Percentiles rank a stretch among this genome's conserved stretches.
Conservation (phyloP, 2,797 vertebrate genomes). For the Squalus acanthias region DNA sequence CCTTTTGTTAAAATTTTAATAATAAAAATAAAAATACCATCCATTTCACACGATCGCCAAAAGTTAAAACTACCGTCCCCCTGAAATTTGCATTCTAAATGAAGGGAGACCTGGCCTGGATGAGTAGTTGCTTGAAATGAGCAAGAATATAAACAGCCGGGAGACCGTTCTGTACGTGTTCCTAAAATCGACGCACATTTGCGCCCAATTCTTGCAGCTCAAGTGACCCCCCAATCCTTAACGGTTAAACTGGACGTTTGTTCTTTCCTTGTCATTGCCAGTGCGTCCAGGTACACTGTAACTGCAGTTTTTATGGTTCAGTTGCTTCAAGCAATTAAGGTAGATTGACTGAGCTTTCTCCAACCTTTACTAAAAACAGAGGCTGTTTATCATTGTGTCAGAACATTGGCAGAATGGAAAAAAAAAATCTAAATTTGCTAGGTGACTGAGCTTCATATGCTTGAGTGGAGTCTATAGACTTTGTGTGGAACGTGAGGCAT, state of each 20-base stretch:
- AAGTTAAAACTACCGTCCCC: background rate
- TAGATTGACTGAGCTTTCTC: constrained; percentile 48
- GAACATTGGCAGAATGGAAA: constrained; percentile 56
- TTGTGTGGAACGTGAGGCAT: constrained; percentile 42
- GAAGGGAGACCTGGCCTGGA: background rate
- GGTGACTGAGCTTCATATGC: constrained; percentile 50
- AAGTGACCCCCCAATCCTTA: background rate
- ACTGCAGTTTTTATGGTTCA: constrained; percentile 54
- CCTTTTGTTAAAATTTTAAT: background rate
- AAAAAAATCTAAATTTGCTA: constrained; percentile 68
- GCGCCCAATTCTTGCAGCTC: too few species aligned
- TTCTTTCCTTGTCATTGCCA: constrained; percentile 23
- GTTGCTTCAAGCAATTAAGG: constrained; percentile 58
- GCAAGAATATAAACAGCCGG: background rate
- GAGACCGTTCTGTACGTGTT: background rate
- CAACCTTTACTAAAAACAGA: constrained; percentile 53
- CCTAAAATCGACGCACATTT: background rate
- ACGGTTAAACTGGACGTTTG: background rate
- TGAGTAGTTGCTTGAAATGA: background rate
- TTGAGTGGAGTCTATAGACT: constrained; percentile 55
- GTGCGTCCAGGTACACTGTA: constrained; percentile 46
- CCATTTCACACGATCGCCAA: background rate
- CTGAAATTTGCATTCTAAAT: too few species aligned
- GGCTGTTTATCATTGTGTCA: constrained; percentile 64
- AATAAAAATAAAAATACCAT: background rate